Evolutionary conservation across 2,888 invertebrate genomes (phyloP).

Genomic region (Hyppa rectilinea): DNA sequence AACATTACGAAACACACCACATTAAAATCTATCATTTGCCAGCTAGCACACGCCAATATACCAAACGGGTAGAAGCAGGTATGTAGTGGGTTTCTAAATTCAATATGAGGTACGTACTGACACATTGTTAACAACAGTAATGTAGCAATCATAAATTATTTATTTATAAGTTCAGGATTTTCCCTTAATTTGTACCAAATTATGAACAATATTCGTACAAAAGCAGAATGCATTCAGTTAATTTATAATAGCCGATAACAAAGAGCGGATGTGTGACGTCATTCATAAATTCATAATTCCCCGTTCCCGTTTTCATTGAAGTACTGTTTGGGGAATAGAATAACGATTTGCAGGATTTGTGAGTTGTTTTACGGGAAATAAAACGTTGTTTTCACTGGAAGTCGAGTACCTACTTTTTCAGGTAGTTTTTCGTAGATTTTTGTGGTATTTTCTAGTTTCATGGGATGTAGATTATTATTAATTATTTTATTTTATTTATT

Average conservation of each 20-base stretch:
- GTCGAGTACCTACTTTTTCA: neutral
- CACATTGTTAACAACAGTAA: neutral
- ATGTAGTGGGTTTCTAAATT: too few relatives aligned
- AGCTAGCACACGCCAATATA: too few relatives aligned
- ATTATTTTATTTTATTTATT: too few relatives aligned
- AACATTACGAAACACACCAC: too few relatives aligned
- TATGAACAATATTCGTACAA: neutral
- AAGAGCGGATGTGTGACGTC: conserved; percentile 33
- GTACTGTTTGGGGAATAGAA: conserved; percentile 16
- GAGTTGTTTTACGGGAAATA: conserved; percentile 5
- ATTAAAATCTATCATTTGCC: too few relatives aligned
- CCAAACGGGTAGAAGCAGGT: too few relatives aligned
- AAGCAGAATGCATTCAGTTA: conserved; percentile 3
- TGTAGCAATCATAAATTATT: neutral
- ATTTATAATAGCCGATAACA: conserved; percentile 5
- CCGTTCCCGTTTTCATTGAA: conserved; percentile 4
- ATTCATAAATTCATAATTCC: conserved; percentile 27
- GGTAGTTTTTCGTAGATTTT: neutral
- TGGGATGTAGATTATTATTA: neutral
- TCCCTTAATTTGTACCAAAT: neutral
- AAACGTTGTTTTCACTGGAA: neutral
- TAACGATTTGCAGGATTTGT: conserved; percentile 17
- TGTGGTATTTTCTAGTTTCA: neutral
- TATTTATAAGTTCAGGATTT: neutral
- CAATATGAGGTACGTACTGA: too few relatives aligned